These are phyloP conservation scores for Mus spicilegus DNA, from an alignment of 2,113 vertebrate genomes.

Conservation along the genomic window DNA sequence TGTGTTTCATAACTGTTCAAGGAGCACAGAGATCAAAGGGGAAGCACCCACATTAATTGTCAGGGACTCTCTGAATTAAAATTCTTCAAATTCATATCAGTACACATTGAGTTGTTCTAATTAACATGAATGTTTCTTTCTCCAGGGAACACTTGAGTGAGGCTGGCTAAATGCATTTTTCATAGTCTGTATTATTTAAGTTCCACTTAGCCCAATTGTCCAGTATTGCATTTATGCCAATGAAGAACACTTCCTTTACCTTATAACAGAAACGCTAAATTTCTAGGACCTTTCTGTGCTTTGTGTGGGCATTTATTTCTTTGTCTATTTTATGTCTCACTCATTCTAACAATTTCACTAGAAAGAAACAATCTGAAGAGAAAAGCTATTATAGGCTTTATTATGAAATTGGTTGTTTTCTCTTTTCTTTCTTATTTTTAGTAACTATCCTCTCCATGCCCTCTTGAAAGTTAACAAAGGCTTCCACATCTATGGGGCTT, in stretches of 20 bases:
- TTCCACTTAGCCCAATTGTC: background rate
- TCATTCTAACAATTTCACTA: background rate
- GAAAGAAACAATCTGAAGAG: background rate
- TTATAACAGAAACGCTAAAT: constrained; percentile 2
- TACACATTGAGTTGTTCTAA: constrained; percentile 48
- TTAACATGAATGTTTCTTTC: constrained; percentile 47
- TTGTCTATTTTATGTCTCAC: background rate
- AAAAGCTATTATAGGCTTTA: background rate
- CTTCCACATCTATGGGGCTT: background rate
- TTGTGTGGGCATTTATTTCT: background rate
- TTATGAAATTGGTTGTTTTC: background rate
- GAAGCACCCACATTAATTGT: constrained; percentile 62
- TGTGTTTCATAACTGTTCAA: constrained; percentile 49
- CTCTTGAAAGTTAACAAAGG: background rate
- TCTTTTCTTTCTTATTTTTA: background rate
- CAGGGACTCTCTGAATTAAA: constrained; percentile 68
- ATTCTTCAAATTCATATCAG: constrained; percentile 42
- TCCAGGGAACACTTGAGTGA: constrained; percentile 47
- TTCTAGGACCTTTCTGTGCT: background rate
- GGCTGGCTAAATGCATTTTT: constrained; percentile 45
- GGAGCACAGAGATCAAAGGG: constrained; percentile 49
- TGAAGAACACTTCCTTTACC: background rate
- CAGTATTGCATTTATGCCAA: constrained; percentile 23
- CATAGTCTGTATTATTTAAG: constrained; percentile 46
- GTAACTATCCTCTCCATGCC: background rate